Percentiles rank a stretch among this genome's conserved stretches.
Conservation (phyloP, 2,113 vertebrate genomes). For the Phalacrocorax aristotelis region DNA sequence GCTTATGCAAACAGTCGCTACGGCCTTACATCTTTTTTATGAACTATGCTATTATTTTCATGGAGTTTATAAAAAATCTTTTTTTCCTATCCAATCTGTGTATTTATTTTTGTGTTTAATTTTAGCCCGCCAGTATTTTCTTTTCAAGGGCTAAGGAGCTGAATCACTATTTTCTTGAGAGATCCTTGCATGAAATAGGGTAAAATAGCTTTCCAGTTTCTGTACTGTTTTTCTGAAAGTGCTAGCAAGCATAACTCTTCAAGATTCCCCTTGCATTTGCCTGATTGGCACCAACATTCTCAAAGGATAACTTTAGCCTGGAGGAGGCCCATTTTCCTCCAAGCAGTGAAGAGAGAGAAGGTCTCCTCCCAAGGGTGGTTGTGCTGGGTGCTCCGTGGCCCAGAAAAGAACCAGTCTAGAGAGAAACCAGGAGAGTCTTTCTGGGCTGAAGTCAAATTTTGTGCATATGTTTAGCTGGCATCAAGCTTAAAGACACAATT, state of each 20-base stretch:
- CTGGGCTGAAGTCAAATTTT: background rate
- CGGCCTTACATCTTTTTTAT: background rate
- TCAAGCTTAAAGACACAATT: background rate
- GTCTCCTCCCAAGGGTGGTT: background rate
- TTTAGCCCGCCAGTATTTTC: background rate
- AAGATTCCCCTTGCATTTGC: background rate
- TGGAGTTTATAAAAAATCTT: background rate
- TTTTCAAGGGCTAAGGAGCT: background rate
- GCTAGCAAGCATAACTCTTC: background rate
- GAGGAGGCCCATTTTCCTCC: background rate
- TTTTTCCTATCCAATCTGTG: background rate
- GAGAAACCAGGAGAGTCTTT: background rate
- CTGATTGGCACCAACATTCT: background rate
- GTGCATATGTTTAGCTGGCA: background rate
- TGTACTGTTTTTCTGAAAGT: background rate
- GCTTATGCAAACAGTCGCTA: background rate
- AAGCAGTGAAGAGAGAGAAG: background rate
- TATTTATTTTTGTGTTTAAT: slow-evolving; percentile 24
- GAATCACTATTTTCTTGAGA: slow-evolving; percentile 18
- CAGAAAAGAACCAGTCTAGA: background rate
- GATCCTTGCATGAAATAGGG: background rate
- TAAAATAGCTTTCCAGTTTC: background rate
- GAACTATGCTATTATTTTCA: background rate
- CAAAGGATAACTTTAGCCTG: background rate
- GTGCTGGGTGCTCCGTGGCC: background rate